These are phyloP conservation scores for Lophius americanus DNA, from an alignment of 2,797 vertebrate species.

Conservation along the genomic window DNA sequence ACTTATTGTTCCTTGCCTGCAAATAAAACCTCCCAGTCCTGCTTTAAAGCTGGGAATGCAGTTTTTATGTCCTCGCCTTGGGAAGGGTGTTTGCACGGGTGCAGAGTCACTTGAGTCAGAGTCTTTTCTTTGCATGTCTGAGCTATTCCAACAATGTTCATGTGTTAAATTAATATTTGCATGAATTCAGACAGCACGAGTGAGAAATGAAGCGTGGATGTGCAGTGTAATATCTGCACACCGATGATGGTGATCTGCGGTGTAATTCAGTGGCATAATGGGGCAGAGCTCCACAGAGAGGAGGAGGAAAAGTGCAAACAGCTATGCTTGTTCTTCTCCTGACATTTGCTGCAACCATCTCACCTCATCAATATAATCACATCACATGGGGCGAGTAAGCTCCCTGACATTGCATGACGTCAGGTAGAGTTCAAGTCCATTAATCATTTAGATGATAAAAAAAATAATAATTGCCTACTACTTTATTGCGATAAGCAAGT, in stretches of 20 bases:
- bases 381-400: no score
- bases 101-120: not conserved
- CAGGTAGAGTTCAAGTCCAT: no score
- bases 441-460: no score
- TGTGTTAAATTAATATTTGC: conserved; percentile 26
- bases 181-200: conserved; percentile 7
- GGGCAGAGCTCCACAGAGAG: not conserved
- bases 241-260: conserved; percentile 14
- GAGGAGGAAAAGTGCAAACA: not conserved
- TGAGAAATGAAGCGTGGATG: conserved; percentile 16
- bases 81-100: not conserved
- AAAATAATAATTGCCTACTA: no score
- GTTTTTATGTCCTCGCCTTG: conserved; percentile 1
- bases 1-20: conserved; percentile 41
- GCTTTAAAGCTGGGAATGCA: conserved; percentile 23
- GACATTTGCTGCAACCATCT: not conserved
- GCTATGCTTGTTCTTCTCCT: not conserved
- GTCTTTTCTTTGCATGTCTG: conserved; percentile 2
- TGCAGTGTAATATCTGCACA: conserved; percentile 5
- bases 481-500: no score
- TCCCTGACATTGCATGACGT: no score
- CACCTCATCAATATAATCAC: no score
- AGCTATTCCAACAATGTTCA: conserved; percentile 19
- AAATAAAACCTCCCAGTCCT: conserved; percentile 33
- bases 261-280: conserved; percentile 20